Evolutionary conservation across 2,888 invertebrate genomes (phyloP), one percentile per base, ranked within the genome.

Genomic region (Dermolepida albohirtum): DNA sequence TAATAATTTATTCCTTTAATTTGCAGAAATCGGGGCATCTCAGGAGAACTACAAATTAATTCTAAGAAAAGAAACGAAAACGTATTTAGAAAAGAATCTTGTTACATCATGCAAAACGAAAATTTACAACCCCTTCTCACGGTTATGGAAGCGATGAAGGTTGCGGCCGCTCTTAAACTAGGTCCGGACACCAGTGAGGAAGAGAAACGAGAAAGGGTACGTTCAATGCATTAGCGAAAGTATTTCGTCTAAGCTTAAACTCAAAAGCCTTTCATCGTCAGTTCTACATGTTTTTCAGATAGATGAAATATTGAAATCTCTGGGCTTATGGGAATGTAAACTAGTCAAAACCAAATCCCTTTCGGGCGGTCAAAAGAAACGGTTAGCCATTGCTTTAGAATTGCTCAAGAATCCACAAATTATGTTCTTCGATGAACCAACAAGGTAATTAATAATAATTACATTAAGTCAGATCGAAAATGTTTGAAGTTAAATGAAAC

Each of bases 391-490:
- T 72, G 96, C 96, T 7, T 85, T 96, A 71, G 97, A 97, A 85
- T 86, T 97, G 75, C 90, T 97, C 73, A 94, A 91, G 81, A 95
- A 97, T 83, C 97, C 97, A 1, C 92, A 95, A 0, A 89, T 97
- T 55, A 92, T 97, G 89, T 95, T 97, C 81, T 89, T 97, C 73
- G 97, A 97, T 81, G 97, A 97, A 84, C 97, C 97, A 22, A 97
- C 96, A 39, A 95, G 94, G 95, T 95, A 85, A 75, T 22, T 22
- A 22, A 22, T 22, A 22, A 44, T 2, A 8, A n/a, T n/a, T 41
- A 41, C 16, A 12, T 50, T 16, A 22, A 11, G 14, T 16, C 6
- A 16, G 22, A 22, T 17, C 2, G 8, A 16, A 16, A 12, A 52
- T 11, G 10, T 17, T 12, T 14, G 8, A 12, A 17, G 16, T 51